These are phyloP conservation scores for Heterodera filipjevi DNA, from an alignment of 2,888 invertebrate genomes.

Conservation along the genomic window DNA sequence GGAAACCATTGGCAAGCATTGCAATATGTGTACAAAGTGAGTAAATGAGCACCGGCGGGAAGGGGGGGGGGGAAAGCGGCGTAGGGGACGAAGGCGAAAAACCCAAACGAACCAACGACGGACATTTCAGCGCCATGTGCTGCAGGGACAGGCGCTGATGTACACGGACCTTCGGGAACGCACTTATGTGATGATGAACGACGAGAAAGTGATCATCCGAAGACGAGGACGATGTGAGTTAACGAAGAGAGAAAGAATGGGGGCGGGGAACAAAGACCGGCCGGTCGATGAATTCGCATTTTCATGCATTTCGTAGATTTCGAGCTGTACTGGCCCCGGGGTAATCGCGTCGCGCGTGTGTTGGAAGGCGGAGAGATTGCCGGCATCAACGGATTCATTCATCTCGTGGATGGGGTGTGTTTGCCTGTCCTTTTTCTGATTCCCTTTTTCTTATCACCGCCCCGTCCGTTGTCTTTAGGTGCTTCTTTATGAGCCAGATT, in stretches of 20 bases:
- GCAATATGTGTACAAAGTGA: conserved; percentile 51
- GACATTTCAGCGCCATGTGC: conserved; percentile 80
- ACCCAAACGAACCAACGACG: neutral
- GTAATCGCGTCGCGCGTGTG: conserved; percentile 61
- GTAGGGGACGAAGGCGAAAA: neutral
- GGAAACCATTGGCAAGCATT: conserved; percentile 64
- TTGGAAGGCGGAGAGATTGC: conserved; percentile 82
- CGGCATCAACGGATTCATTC: conserved; percentile 78
- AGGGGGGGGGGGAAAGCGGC: too few species aligned
- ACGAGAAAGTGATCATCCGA: conserved; percentile 63
- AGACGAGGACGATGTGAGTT: conserved; percentile 63
- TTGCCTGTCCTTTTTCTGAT: neutral
- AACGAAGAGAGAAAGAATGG: neutral
- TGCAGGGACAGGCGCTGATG: conserved; percentile 72
- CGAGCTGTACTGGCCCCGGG: conserved; percentile 65
- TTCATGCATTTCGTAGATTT: conserved; percentile 52
- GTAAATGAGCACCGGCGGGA: neutral
- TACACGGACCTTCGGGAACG: conserved; percentile 56
- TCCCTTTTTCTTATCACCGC: neutral
- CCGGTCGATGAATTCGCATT: neutral
- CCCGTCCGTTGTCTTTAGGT: conserved; percentile 4
- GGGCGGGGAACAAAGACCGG: neutral
- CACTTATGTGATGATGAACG: conserved; percentile 66
- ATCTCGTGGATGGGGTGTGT: conserved; percentile 80
- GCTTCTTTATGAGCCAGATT: conserved; percentile 69